Evolutionary conservation across 1,140 invertebrate species (phyloP), one percentile per base, ranked within the genome.

Genomic region (Drosophila cardini): DNA sequence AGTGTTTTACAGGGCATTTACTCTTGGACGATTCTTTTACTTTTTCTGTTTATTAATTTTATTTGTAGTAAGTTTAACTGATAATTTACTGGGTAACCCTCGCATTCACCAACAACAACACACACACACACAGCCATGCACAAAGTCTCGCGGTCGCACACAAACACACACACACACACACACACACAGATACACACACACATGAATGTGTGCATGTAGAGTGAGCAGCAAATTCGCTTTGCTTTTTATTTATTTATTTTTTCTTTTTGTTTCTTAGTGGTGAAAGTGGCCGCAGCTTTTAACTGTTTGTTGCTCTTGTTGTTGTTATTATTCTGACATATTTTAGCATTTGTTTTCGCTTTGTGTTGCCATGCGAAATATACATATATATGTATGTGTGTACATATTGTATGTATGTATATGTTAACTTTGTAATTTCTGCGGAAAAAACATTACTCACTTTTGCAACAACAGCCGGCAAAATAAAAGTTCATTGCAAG

Each of bases 231-330:
- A 48, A 57, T 63, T 40, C 48, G 48, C 36, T 52, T 63, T 42
- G 46, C 46, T 46, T 38, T 50, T 26, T 26, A 26, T 26, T 26
- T 26, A 26, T 26, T 26, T 26, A 26, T 26, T 26, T 26, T 26
- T 26, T 26, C 21, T 26, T 26, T 26, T 26, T 26, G 21, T 26
- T 26, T 26, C 21, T 26, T 53, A 8, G 46, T 32, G 71, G 71
- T 69, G 71, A 73, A 73, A 73, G 71, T 73, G 71, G 57, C 46
- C 32, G 56, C 71, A 61, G 42, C 36, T 55, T 53, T 60, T 60
- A 52, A 43, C 45, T 42, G 55, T 67, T 57, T 45, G 45, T 36
- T 43, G 18, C 40, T 58, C 18, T 62, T 55, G 16, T 57, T 72
- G 40, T 34, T 67, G 30, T 57, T 67, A 26, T 50, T 72, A 52